These are phyloP conservation scores for Ornithoptera alexandrae DNA, from an alignment of 2,888 invertebrate species.

Conservation along the genomic window DNA sequence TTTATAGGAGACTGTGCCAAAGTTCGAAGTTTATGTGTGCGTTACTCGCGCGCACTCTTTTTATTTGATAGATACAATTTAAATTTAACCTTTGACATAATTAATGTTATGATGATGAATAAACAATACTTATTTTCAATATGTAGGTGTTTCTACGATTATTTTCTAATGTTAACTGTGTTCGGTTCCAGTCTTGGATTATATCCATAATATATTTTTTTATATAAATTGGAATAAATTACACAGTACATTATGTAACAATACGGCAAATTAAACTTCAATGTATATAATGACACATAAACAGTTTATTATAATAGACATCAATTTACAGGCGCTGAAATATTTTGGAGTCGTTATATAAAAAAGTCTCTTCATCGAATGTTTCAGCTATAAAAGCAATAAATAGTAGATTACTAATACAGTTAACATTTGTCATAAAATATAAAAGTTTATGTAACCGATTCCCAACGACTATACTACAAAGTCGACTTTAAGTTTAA, in stretches of 20 bases:
- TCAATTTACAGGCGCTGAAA: too few relatives aligned
- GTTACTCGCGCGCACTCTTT: slow-evolving; percentile 50
- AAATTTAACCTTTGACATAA: neutral
- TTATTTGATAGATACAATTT: slow-evolving; percentile 31
- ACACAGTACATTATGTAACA: too few relatives aligned
- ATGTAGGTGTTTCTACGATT: neutral
- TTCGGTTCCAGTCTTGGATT: too few relatives aligned
- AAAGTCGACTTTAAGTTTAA: slow-evolving; percentile 10
- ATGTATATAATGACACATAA: too few relatives aligned
- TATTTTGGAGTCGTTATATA: too few relatives aligned
- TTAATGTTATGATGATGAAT: neutral
- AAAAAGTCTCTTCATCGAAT: too few relatives aligned
- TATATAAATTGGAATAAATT: too few relatives aligned
- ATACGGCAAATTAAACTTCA: too few relatives aligned
- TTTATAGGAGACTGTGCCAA: slow-evolving; percentile 77
- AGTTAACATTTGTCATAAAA: slow-evolving; percentile 2
- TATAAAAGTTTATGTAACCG: slow-evolving; percentile 10
- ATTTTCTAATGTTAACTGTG: neutral
- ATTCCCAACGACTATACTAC: slow-evolving; percentile 7
- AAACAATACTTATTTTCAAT: neutral
- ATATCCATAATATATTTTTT: too few relatives aligned
- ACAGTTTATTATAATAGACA: too few relatives aligned
- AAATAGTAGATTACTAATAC: neutral
- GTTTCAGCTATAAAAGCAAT: neutral
- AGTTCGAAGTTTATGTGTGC: slow-evolving; percentile 75